Percentiles rank a stretch among this genome's conserved stretches.
These are phyloP conservation scores for Stictocephala bisonia DNA, from an alignment of 2,888 invertebrate species.

Conservation along the genomic window DNA sequence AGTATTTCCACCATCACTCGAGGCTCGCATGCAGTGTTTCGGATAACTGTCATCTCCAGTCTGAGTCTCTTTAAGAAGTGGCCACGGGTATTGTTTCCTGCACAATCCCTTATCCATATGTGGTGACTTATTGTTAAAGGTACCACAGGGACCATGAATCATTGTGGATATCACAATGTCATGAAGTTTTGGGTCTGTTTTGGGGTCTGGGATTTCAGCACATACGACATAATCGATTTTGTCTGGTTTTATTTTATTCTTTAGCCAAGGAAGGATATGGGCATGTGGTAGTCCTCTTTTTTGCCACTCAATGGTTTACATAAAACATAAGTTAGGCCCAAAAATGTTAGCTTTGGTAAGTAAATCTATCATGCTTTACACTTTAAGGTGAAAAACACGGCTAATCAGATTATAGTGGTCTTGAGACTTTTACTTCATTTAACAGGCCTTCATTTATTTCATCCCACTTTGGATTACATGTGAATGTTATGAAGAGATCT, in stretches of 20 bases:
- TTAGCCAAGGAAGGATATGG: conserved; percentile 59
- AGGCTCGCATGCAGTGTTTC: conserved; percentile 59
- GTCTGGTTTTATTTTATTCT: conserved; percentile 54
- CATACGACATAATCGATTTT: conserved; percentile 61
- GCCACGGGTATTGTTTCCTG: conserved; percentile 62
- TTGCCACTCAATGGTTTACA: conserved; percentile 60
- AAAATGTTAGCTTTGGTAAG: conserved; percentile 56
- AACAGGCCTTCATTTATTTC: conserved; percentile 57
- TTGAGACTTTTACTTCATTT: conserved; percentile 52
- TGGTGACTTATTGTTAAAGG: conserved; percentile 59
- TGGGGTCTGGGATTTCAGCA: conserved; percentile 62
- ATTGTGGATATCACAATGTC: conserved; percentile 54
- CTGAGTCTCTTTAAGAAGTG: conserved; percentile 59
- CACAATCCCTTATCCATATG: conserved; percentile 64
- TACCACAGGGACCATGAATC: conserved; percentile 63
- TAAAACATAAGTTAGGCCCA: conserved; percentile 54
- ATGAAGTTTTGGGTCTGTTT: conserved; percentile 59
- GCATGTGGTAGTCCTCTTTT: conserved; percentile 61
- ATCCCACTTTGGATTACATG: conserved; percentile 62
- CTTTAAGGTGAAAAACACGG: conserved; percentile 59
- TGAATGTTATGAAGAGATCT: conserved; percentile 62
- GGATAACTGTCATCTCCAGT: conserved; percentile 62
- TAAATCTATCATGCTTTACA: conserved; percentile 54
- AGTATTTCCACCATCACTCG: not conserved
- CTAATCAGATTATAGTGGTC: conserved; percentile 59